phyloP scores from a whole-genome alignment of 2,888 invertebrate species.

The Branchellion lobata region DNA sequence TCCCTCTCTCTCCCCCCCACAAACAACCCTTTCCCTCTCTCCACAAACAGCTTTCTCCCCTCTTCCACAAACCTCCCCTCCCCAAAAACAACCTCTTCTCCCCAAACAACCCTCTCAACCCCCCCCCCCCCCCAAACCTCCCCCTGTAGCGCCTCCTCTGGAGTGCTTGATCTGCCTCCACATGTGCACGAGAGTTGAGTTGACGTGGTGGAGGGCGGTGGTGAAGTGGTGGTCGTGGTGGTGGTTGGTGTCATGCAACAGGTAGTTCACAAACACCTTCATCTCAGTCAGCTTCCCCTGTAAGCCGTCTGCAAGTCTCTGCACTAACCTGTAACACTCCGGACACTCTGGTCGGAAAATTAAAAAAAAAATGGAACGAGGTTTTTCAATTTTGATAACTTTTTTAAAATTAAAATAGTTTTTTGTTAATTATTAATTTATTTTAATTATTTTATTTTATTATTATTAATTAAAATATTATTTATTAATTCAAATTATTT shows the following conservation, averaged over 20 bases:
- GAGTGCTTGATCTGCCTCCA: neutral
- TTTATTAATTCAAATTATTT: neutral
- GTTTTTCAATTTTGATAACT: no score
- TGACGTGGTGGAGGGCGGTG: slow-evolving; percentile 70
- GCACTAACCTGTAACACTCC: slow-evolving; percentile 90
- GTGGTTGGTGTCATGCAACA: slow-evolving; percentile 78
- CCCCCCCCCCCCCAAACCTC: neutral
- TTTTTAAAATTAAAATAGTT: no score
- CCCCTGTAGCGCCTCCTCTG: neutral
- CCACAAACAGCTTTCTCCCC: neutral
- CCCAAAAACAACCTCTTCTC: neutral
- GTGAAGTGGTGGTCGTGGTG: slow-evolving; percentile 67
- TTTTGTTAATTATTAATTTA: neutral
- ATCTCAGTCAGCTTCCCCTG: slow-evolving; percentile 67
- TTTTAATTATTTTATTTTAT: neutral
- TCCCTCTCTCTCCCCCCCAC: no score
- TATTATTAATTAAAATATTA: slow-evolving; percentile 23
- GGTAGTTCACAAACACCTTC: slow-evolving; percentile 76
- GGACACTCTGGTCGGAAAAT: slow-evolving; percentile 73
- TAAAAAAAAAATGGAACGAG: no score
- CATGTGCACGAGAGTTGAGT: slow-evolving; percentile 42
- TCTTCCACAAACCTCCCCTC: neutral
- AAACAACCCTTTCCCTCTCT: no score
- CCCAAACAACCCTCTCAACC: neutral
- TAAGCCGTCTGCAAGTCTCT: slow-evolving; percentile 74